Conservation (phyloP, 2,888 invertebrate species). For the Nysson spinosus region DNA sequence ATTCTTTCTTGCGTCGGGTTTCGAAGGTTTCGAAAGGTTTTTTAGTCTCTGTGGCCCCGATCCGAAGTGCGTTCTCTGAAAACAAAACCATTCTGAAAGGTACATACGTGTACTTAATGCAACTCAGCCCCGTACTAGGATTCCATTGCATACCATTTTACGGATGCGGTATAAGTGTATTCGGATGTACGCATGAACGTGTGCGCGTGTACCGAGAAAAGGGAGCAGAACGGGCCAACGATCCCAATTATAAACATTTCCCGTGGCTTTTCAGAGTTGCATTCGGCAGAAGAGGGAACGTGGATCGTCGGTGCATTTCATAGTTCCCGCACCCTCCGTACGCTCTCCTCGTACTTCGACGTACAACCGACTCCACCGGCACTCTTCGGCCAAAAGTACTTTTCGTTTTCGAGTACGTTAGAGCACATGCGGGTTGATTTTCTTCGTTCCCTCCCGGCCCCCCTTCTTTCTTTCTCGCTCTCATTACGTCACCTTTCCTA, state of each 20-base stretch:
- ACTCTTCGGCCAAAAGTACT: constrained; percentile 67
- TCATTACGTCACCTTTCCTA: constrained; percentile 34
- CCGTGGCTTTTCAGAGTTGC: constrained; percentile 70
- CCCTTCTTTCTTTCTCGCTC: constrained; percentile 38
- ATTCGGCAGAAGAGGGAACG: constrained; percentile 60
- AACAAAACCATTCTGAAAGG: constrained; percentile 8
- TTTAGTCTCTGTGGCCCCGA: constrained; percentile 6
- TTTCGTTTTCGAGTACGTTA: constrained; percentile 66
- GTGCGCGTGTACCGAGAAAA: constrained; percentile 15
- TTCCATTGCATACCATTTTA: too few relatives aligned
- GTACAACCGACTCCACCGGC: constrained; percentile 46
- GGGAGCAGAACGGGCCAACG: constrained; percentile 61
- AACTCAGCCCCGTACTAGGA: neutral
- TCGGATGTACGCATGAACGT: neutral
- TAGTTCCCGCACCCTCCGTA: constrained; percentile 57
- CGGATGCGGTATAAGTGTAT: too few relatives aligned
- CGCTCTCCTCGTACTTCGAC: constrained; percentile 48
- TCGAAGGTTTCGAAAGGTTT: neutral
- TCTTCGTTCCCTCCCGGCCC: constrained; percentile 61
- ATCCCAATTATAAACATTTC: constrained; percentile 76
- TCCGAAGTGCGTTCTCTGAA: constrained; percentile 1
- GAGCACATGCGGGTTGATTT: constrained; percentile 71
- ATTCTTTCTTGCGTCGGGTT: constrained; percentile 5
- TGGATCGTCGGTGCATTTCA: constrained; percentile 68
- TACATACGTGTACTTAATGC: neutral